Evolutionary conservation across 2,797 vertebrate genomes (phyloP).

Genomic region (Rhinophrynus dorsalis): DNA sequence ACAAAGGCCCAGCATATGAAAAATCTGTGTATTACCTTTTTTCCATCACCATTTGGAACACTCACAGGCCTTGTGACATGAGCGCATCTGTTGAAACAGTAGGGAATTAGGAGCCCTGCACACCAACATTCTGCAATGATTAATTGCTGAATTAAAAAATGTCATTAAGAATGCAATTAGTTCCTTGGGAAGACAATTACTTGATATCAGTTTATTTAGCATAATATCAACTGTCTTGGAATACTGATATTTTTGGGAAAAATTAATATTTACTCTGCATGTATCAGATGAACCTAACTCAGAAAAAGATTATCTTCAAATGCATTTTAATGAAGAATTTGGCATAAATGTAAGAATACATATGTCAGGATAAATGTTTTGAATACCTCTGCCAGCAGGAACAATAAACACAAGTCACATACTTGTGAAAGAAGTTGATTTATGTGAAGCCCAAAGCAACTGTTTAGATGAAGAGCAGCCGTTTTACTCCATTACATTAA

Average conservation of each 20-base stretch:
- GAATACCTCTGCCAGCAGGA: slow-evolving; percentile 39
- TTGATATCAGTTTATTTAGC: neutral
- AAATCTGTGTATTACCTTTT: no score
- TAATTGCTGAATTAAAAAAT: slow-evolving; percentile 23
- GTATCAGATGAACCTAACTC: neutral
- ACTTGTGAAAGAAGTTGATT: slow-evolving; percentile 35
- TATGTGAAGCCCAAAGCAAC: slow-evolving; percentile 27
- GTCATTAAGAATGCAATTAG: slow-evolving; percentile 16
- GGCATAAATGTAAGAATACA: slow-evolving; percentile 23
- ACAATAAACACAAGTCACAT: slow-evolving; percentile 45
- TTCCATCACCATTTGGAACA: neutral
- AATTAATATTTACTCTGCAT: neutral
- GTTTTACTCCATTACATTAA: slow-evolving; percentile 18
- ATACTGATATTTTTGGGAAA: neutral
- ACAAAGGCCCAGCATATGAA: no score
- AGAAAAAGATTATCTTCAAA: neutral
- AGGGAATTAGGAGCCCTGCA: neutral
- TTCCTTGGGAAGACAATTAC: neutral
- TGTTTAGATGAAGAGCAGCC: slow-evolving; percentile 25
- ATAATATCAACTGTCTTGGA: neutral
- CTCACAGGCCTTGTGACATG: neutral
- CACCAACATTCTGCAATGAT: slow-evolving; percentile 21
- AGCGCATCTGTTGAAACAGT: neutral
- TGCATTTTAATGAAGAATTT: neutral
- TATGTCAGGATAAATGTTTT: slow-evolving; percentile 33